A percentile compares a stretch with the other conserved stretches of the same genome.
Conservation (phyloP, 2,888 invertebrate species). For the Coelogynopora nodosa region DNA sequence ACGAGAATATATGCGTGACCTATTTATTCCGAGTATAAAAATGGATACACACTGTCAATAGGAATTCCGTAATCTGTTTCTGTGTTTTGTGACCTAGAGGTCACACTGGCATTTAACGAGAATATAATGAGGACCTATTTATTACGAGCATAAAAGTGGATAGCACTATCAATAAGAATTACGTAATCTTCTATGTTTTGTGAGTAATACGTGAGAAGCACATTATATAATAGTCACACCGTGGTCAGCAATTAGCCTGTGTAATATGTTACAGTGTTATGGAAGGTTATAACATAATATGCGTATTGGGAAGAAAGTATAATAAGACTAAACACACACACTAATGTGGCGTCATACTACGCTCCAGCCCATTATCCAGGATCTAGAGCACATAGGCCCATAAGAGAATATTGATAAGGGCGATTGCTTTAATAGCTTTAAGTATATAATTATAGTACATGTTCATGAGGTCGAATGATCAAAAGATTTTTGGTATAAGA, state of each 20-base stretch:
- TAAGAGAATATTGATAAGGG: not conserved
- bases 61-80: not conserved
- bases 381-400: not conserved
- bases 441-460: not conserved
- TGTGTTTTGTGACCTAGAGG: not conserved
- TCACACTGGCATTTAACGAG: not conserved
- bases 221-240: not conserved
- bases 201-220: not conserved
- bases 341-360: not conserved
- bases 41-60: not conserved
- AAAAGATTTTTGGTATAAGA: not conserved
- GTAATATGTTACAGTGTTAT: not conserved
- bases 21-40: not conserved
- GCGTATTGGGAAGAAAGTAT: not conserved
- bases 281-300: not conserved
- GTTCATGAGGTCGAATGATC: not conserved
- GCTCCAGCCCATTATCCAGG: not conserved
- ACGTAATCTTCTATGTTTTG: not conserved
- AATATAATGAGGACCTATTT: not conserved
- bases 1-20: not conserved
- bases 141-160: not conserved
- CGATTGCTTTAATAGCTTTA: not conserved
- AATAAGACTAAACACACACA: not conserved
- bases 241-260: not conserved
- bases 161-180: not conserved